phyloP scores from a whole-genome alignment of 2,888 invertebrate species.

The Xanthostigma xanthostigma region DNA sequence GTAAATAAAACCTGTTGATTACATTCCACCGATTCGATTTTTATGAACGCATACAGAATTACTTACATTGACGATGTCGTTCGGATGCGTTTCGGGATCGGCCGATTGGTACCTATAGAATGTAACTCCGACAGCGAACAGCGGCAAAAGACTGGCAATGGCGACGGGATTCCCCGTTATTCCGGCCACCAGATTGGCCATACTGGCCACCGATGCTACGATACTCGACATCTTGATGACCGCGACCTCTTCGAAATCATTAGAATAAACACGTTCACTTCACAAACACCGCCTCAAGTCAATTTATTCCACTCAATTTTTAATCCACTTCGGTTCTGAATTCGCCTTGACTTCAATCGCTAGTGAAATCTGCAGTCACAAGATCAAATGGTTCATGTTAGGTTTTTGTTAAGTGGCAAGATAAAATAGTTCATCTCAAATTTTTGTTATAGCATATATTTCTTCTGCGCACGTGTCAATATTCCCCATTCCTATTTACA shows the following conservation, averaged over 20 bases:
- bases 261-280: background rate
- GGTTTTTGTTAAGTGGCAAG: too few relatives aligned
- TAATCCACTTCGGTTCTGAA: too few relatives aligned
- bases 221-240: slow-evolving; percentile 28
- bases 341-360: too few relatives aligned
- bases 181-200: slow-evolving; percentile 24
- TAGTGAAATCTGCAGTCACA: background rate
- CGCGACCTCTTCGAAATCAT: slow-evolving; percentile 4
- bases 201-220: slow-evolving; percentile 29
- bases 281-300: background rate
- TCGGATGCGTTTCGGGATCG: slow-evolving; percentile 69
- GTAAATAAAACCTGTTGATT: too few relatives aligned
- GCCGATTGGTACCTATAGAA: slow-evolving; percentile 65
- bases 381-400: too few relatives aligned
- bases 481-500: too few relatives aligned
- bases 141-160: slow-evolving; percentile 59
- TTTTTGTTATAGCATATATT: too few relatives aligned
- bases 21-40: background rate
- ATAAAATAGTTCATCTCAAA: too few relatives aligned
- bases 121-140: slow-evolving; percentile 66
- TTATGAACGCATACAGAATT: background rate
- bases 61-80: slow-evolving; percentile 55
- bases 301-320: background rate
- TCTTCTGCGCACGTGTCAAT: too few relatives aligned
- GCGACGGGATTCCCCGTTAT: slow-evolving; percentile 33